Percentiles rank a stretch among this genome's conserved stretches.
Conservation (phyloP, 2,797 vertebrate genomes). For the Simalia tracyae region DNA sequence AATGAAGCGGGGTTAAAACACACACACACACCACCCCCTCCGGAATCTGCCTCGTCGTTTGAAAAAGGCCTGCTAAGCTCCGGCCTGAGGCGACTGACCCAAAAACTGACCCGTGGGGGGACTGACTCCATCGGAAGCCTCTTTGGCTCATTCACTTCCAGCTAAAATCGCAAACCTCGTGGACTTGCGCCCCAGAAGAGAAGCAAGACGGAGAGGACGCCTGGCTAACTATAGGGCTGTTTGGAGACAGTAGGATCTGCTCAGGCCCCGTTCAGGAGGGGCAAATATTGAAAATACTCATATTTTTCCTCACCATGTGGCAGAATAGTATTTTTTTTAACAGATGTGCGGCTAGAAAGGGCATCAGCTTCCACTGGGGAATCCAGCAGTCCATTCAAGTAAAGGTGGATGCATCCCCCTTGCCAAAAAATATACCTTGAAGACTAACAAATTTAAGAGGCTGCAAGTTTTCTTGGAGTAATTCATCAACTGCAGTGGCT, state of each 20-base stretch:
- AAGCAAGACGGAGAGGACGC: not conserved
- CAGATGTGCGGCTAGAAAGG: not conserved
- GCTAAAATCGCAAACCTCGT: not conserved
- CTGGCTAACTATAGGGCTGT: not conserved
- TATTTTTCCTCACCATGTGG: not conserved
- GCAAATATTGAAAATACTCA: not conserved
- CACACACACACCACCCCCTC: no score
- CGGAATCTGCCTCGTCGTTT: no score
- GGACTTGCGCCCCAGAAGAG: no score
- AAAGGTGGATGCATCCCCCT: not conserved
- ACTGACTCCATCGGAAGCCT: not conserved
- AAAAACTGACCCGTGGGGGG: not conserved
- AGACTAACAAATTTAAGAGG: not conserved
- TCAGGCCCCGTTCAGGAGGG: not conserved
- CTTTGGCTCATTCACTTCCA: not conserved
- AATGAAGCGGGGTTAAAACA: not conserved
- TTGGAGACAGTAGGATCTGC: not conserved
- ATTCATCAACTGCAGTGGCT: not conserved
- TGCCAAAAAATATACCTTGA: not conserved
- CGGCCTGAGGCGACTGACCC: not conserved
- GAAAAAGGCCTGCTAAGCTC: not conserved
- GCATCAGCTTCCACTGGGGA: not conserved
- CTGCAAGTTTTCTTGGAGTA: not conserved
- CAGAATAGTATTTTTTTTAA: not conserved
- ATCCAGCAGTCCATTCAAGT: not conserved